These are phyloP conservation scores for Myanophis thanlyinensis DNA, from an alignment of 2,113 vertebrate genomes.

Conservation along the genomic window DNA sequence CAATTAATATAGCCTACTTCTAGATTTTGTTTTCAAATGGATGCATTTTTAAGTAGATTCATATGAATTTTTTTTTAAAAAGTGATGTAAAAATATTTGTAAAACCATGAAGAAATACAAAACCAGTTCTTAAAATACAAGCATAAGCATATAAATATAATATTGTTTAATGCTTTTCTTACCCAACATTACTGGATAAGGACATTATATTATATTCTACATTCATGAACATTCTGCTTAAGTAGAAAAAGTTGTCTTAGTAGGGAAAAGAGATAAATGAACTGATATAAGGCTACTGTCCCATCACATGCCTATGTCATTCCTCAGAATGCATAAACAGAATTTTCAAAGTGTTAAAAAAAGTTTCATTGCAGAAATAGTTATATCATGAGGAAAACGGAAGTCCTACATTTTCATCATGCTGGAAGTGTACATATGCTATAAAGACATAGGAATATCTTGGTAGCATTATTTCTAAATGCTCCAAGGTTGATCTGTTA, in stretches of 20 bases:
- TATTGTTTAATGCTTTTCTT: background rate
- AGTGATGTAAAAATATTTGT: background rate
- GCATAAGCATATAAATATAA: background rate
- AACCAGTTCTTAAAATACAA: background rate
- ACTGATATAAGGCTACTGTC: background rate
- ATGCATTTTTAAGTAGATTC: background rate
- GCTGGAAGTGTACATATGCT: conserved; percentile 26
- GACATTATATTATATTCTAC: background rate
- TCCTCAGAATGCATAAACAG: background rate
- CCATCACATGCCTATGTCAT: background rate
- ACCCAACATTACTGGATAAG: background rate
- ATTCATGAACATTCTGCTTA: background rate
- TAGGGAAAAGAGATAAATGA: background rate
- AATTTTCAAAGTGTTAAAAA: background rate
- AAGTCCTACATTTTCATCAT: background rate
- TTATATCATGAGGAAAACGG: background rate
- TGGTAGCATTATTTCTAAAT: conserved; percentile 16
- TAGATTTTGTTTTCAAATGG: background rate
- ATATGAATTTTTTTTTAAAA: background rate
- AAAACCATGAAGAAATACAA: background rate
- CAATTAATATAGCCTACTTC: background rate
- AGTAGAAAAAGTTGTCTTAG: background rate
- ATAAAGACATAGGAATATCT: conserved; percentile 12
- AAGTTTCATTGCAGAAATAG: background rate
- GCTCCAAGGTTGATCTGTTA: background rate